These are phyloP conservation scores for Artemia sinica DNA, from an alignment of 2,888 invertebrate genomes.

Conservation along the genomic window DNA sequence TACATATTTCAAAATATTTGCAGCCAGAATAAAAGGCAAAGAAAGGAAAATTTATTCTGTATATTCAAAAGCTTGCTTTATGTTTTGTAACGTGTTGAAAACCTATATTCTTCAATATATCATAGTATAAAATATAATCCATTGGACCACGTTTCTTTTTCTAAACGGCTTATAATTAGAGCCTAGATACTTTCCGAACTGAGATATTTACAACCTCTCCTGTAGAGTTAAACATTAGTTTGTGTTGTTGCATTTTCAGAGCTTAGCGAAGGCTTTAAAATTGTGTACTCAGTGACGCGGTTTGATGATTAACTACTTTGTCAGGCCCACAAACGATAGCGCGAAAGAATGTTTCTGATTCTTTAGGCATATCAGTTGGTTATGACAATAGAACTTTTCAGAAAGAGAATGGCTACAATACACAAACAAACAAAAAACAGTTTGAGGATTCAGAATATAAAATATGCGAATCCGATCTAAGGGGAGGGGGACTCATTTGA, in stretches of 20 bases:
- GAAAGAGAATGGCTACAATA: too few relatives aligned
- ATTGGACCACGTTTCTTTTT: background rate
- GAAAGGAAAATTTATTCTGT: too few relatives aligned
- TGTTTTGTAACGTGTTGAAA: too few relatives aligned
- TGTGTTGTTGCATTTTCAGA: slow-evolving; percentile 3
- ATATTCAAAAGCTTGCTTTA: too few relatives aligned
- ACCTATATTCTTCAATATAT: too few relatives aligned
- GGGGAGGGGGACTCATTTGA: too few relatives aligned
- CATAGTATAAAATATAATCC: background rate
- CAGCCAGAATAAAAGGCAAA: too few relatives aligned
- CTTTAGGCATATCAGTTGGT: slow-evolving; percentile 3
- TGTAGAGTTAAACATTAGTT: background rate
- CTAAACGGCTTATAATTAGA: background rate
- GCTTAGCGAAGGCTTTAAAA: slow-evolving; percentile 8
- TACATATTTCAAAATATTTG: too few relatives aligned
- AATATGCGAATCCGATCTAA: too few relatives aligned
- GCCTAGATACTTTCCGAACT: slow-evolving; percentile 10
- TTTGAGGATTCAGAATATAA: too few relatives aligned
- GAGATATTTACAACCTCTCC: slow-evolving; percentile 4
- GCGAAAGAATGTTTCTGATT: slow-evolving; percentile 10
- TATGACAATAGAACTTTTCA: background rate
- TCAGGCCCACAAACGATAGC: slow-evolving; percentile 9
- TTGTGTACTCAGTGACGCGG: slow-evolving; percentile 1
- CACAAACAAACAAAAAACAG: too few relatives aligned
- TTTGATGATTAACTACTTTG: slow-evolving; percentile 5